These are phyloP conservation scores for Phataginus tetradactyla DNA, from an alignment of 2,797 vertebrate genomes.

Conservation along the genomic window DNA sequence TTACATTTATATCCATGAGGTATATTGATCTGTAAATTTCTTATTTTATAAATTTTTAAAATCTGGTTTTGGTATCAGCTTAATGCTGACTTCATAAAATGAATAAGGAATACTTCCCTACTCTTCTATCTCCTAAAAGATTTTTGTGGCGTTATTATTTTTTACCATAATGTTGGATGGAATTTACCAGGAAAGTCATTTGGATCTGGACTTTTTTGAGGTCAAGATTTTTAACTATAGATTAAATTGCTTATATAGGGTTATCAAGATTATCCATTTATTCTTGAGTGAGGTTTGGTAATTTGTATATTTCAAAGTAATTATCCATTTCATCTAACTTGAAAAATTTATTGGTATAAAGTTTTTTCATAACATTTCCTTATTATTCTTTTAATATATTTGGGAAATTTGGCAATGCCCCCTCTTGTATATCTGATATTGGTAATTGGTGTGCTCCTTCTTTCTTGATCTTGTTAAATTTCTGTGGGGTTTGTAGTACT, in stretches of 20 bases:
- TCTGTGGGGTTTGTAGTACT: background rate
- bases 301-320: background rate
- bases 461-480: background rate
- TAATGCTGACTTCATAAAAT: background rate
- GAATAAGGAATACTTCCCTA: background rate
- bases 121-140: background rate
- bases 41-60: background rate
- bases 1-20: background rate
- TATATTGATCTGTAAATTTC: background rate
- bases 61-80: background rate
- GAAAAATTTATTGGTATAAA: background rate
- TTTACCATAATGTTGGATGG: background rate
- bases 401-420: no score
- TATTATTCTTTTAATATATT: background rate
- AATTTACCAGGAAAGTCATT: background rate
- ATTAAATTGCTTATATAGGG: background rate
- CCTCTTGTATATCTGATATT: background rate
- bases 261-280: background rate
- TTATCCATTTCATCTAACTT: background rate
- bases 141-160: background rate
- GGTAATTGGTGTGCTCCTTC: no score
- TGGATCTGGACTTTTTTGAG: background rate
- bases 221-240: background rate
- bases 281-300: background rate
- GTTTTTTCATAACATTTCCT: background rate